These are phyloP conservation scores for Lateolabrax maculatus DNA, from an alignment of 2,797 vertebrate genomes.

Conservation along the genomic window DNA sequence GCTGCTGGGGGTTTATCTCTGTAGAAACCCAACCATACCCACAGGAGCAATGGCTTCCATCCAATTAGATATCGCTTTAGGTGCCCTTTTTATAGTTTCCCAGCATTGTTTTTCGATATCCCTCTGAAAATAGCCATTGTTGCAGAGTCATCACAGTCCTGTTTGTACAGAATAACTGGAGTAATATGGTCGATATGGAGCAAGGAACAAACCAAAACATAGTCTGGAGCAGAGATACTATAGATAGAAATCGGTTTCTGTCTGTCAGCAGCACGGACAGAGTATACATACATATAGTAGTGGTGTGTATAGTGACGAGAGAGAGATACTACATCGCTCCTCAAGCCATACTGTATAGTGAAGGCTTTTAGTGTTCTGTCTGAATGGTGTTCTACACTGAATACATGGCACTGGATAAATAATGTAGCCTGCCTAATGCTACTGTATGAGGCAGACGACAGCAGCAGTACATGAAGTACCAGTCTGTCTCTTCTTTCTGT, in stretches of 20 bases:
- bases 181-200: slow-evolving; percentile 47
- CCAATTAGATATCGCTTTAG: slow-evolving; percentile 52
- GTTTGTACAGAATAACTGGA: slow-evolving; percentile 52
- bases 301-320: slow-evolving; percentile 16
- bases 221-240: slow-evolving; percentile 34
- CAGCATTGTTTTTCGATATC: slow-evolving; percentile 60
- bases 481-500: slow-evolving; percentile 43
- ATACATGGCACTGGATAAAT: slow-evolving; percentile 62
- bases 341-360: slow-evolving; percentile 7
- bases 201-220: slow-evolving; percentile 49
- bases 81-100: slow-evolving; percentile 63
- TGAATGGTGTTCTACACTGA: slow-evolving; percentile 58
- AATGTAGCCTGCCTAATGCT: slow-evolving; percentile 62
- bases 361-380: slow-evolving; percentile 65
- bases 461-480: slow-evolving; percentile 64
- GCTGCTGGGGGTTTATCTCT: slow-evolving; percentile 34
- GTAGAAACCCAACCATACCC: slow-evolving; percentile 41
- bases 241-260: slow-evolving; percentile 48
- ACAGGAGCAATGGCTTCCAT: slow-evolving; percentile 39
- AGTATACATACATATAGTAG: neutral
- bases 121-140: slow-evolving; percentile 68
- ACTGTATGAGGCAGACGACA: slow-evolving; percentile 49
- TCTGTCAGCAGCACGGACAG: slow-evolving; percentile 62
- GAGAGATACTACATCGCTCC: slow-evolving; percentile 13
- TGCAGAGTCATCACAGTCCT: slow-evolving; percentile 67